A percentile compares a stretch with the other conserved stretches of the same genome.
Conservation (phyloP, 2,797 vertebrate species). For the Manis javanica region DNA sequence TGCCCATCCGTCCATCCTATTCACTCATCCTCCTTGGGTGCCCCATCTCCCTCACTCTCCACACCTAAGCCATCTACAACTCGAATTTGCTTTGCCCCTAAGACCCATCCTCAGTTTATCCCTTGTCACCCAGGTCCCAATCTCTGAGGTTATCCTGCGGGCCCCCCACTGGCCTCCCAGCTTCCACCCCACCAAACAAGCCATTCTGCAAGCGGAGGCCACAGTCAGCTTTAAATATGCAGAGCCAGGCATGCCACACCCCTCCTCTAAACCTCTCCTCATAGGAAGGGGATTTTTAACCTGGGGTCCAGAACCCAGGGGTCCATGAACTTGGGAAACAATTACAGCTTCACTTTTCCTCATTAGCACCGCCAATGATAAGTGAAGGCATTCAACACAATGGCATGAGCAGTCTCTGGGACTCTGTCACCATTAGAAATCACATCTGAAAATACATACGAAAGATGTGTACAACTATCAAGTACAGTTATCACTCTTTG, state of each 20-base stretch:
- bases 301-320: neutral
- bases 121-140: neutral
- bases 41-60: neutral
- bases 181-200: neutral
- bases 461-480: too few species aligned
- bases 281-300: neutral
- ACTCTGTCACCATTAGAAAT: neutral
- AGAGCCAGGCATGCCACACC: neutral
- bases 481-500: accelerated
- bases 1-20: neutral
- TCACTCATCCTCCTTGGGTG: accelerated
- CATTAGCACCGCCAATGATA: neutral
- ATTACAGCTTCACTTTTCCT: neutral
- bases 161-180: neutral
- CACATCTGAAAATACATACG: neutral
- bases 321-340: neutral
- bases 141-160: neutral
- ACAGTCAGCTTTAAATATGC: neutral
- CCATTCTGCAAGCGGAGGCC: neutral
- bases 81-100: neutral
- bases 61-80: neutral
- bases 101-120: neutral
- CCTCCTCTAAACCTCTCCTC: neutral
- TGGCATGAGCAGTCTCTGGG: accelerated
- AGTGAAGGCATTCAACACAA: neutral